Base-by-base conservation (phyloP, 2,888 invertebrate genomes). In the Drosophila peninsularis region DNA sequence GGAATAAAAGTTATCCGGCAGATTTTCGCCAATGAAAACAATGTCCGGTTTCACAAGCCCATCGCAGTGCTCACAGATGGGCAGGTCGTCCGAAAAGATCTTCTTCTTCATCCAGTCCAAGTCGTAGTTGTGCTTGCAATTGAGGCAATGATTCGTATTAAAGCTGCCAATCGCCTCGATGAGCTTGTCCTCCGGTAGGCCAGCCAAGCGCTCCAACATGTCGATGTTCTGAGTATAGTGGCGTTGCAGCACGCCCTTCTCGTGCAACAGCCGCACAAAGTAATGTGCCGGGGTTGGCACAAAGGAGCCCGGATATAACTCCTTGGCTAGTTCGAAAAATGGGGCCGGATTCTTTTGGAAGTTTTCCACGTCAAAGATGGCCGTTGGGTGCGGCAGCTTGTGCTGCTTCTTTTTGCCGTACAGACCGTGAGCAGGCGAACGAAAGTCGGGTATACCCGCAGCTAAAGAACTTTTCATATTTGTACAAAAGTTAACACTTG, bases 101-200 rank as follows among this genome's bases (percentile, higher is more conserved):
- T 94, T 94, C 63, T 96, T 96, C 94, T 97, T 97, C 94, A 98
- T 96, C 96, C 96, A 98, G 42, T 95, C 94, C 79, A 97, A 94
- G 19, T 94, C 92, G 90, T 96, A 97, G 75, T 95, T 93, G 74
- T 95, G 94, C 5, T 93, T 93, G 88, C 98, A 99, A 13, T 69
- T 94, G 7, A 97, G 91, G 90, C 98, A 99, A 90, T 97, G 97
- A 53, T 97, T 96, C 0, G 96, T 96, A 90, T 95, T 94, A 91
- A 98, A 98, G 1, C 98, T 97, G 0, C 99, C 99, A 90, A 99
- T 99, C 3, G 98, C 98, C 92, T 99, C 98, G 0, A 99, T 96
- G 24, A 98, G 92, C 91, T 97, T 97, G 0, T 97, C 96, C 3
- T 94, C 95, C 0, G 96, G 95, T 60, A 99, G 93, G 2, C 96